Conservation (phyloP, 2,113 vertebrate species). For the Microtus pennsylvanicus region DNA sequence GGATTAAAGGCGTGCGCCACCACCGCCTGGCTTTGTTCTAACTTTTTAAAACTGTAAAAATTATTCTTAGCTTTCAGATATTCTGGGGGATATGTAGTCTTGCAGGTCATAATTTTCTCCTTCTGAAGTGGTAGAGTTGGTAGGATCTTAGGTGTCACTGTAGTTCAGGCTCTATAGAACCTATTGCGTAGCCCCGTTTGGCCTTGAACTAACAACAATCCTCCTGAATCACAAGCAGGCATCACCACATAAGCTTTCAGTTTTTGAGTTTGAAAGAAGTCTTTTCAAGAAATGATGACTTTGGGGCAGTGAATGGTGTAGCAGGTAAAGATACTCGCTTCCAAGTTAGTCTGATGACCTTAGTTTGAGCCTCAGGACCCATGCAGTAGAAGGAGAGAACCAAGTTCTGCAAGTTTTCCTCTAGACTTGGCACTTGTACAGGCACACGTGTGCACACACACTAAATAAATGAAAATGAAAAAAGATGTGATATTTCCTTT, state of each 20-base stretch:
- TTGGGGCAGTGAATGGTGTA: not conserved
- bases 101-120: not conserved
- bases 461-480: not conserved
- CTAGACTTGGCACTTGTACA: not conserved
- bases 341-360: not conserved
- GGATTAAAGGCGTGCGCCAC: too few species aligned
- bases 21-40: not conserved
- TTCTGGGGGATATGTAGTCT: not conserved
- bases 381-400: not conserved
- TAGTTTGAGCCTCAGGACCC: not conserved
- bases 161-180: not conserved
- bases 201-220: not conserved
- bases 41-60: conserved; percentile 37
- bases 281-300: conserved; percentile 3
- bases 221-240: not conserved
- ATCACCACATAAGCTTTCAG: not conserved
- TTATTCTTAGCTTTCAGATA: conserved; percentile 8
- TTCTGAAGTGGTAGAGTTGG: not conserved
- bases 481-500: not conserved
- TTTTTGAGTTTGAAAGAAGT: not conserved
- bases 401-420: not conserved
- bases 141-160: not conserved
- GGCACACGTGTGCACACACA: not conserved
- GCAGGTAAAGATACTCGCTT: not conserved
- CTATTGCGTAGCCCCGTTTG: not conserved